Evolutionary conservation across 1,140 invertebrate species (phyloP).

Genomic region (Drosophila ironensis): DNA sequence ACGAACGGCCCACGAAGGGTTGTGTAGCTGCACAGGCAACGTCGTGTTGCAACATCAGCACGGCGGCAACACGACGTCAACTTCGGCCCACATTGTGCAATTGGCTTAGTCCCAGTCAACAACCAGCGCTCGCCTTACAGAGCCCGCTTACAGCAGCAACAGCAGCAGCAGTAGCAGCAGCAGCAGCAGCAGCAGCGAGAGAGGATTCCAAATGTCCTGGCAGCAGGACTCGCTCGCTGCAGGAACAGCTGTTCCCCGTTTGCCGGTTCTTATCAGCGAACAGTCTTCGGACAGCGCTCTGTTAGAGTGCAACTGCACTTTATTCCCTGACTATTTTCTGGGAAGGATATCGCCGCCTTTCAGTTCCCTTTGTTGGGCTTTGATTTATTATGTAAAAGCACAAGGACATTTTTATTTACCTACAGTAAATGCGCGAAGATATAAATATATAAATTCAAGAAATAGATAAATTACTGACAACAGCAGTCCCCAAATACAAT

Average conservation of each 20-base stretch:
- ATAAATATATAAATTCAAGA: too few species aligned
- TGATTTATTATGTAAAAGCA: slow-evolving; percentile 74
- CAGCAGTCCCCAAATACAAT: too few species aligned
- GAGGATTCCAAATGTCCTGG: neutral
- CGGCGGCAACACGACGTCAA: slow-evolving; percentile 27
- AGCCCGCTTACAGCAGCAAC: slow-evolving; percentile 56
- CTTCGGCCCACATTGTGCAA: slow-evolving; percentile 60
- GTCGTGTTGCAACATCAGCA: slow-evolving; percentile 49
- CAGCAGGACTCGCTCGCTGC: slow-evolving; percentile 8
- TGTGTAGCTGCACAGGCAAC: slow-evolving; percentile 64
- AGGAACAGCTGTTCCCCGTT: slow-evolving; percentile 44
- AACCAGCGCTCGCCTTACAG: slow-evolving; percentile 66
- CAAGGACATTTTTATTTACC: slow-evolving; percentile 62
- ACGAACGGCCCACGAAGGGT: slow-evolving; percentile 69
- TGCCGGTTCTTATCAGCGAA: slow-evolving; percentile 71
- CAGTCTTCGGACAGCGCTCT: slow-evolving; percentile 30
- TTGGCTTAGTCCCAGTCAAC: slow-evolving; percentile 67
- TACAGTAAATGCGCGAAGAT: neutral
- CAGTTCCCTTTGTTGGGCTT: slow-evolving; percentile 29
- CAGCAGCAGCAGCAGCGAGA: slow-evolving; percentile 1
- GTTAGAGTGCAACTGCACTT: slow-evolving; percentile 37
- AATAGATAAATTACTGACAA: too few species aligned
- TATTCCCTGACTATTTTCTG: neutral
- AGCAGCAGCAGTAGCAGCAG: too few species aligned
- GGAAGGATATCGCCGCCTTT: slow-evolving; percentile 1